A percentile compares a stretch with the other conserved stretches of the same genome.
Evolutionary conservation across 1,140 invertebrate genomes (phyloP).

Genomic region (Heliconius melpomene): DNA sequence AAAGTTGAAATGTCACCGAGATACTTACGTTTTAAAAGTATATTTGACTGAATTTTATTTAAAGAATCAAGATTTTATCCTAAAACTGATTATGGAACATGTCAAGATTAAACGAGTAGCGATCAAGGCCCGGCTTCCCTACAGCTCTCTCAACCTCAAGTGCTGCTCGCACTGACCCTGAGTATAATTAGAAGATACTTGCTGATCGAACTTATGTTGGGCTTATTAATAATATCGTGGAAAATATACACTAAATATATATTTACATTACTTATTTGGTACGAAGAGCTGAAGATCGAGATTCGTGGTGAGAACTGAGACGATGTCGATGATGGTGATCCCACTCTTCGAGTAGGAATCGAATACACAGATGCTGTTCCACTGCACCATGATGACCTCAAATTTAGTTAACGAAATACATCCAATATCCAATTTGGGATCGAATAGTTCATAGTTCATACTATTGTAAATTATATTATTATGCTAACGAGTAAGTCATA

Average conservation of each 20-base stretch:
- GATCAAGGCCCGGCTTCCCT: slow-evolving; percentile 13
- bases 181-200: slow-evolving; percentile 34
- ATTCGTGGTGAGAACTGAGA: no score
- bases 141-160: slow-evolving; percentile 29
- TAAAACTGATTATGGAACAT: background rate
- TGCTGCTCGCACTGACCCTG: slow-evolving; percentile 25
- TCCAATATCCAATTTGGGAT: background rate
- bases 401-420: background rate
- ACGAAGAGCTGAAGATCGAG: no score
- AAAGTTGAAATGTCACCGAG: background rate
- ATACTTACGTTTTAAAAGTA: background rate
- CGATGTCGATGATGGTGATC: no score
- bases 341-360: no score
- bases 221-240: slow-evolving; percentile 8
- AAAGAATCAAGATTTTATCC: background rate
- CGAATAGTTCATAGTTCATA: background rate
- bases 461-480: background rate
- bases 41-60: background rate
- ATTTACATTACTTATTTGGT: background rate
- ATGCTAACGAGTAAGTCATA: background rate
- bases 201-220: slow-evolving; percentile 27
- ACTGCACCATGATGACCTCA: background rate
- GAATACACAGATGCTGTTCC: no score
- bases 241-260: background rate
- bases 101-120: slow-evolving; percentile 1